Base-by-base conservation (phyloP, 2,797 vertebrate genomes). In the Mus caroli region DNA sequence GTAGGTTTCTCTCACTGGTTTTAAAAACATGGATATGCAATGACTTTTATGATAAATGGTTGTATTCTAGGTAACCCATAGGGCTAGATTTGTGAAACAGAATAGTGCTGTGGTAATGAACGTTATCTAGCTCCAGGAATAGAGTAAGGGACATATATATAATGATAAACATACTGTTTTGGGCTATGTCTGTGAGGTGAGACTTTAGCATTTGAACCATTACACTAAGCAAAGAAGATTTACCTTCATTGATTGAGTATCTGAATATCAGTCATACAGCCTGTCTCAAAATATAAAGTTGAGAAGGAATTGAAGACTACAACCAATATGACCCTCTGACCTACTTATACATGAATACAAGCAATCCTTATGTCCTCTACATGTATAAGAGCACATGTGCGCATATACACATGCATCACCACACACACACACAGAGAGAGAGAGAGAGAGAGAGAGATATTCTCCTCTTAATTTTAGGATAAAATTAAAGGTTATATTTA, bases 41-140 rank as follows among this genome's bases (percentile, higher is more conserved):
- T 43, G 60, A 75, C 43, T 94, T 94, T 90, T 58, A 80, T 54
- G 28, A 71, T 78, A 79, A 22, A 34, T 93, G 88, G 46, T 6
- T 71, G 1, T 80, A 77, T 54, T 83, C 28, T 82, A 80, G 37
- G 76, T 26, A 88, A 69, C 7, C 22, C 91, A 54, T 3, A 92
- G 94, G 69, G 75, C 3, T 28, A 64, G 22, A 80, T 43, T 71
- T 37, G 13, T 54, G 20, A 79, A 46, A 76, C 13, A 76, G 75
- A 91, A 84, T 78, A 1, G 26, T 71, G 31, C 31, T 76, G 11
- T 64, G 58, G 28, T 19, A 69, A 6, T 71, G 50, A 34, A 54
- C 43, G 2, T 24, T 34, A 69, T 40, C 22, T 54, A 56, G 15
- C 26, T 83, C 58, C n/a, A 34, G 26, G 3, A 17, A 26, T 50